Conservation (phyloP, 1,140 invertebrate genomes). For the Drosophila nikananu region DNA sequence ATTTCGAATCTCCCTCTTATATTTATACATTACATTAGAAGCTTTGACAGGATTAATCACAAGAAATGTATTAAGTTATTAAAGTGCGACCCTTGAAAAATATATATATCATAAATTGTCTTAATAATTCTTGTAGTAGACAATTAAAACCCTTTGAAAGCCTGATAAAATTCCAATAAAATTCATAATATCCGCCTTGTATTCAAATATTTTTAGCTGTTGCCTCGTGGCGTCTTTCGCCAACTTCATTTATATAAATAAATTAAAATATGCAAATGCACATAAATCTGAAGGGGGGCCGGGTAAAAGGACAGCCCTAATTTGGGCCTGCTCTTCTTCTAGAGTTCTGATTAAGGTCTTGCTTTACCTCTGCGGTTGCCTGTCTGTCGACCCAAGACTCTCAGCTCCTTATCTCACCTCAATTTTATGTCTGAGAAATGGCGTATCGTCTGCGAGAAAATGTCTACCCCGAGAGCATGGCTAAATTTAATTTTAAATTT, state of each 20-base stretch:
- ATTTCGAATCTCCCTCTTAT: no score
- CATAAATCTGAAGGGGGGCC: constrained; percentile 30
- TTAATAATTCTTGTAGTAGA: background rate
- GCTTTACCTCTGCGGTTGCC: constrained; percentile 20
- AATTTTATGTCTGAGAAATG: constrained; percentile 60
- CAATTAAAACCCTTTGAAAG: background rate
- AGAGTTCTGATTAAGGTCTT: constrained; percentile 35
- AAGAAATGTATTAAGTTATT: background rate
- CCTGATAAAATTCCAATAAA: constrained; percentile 2
- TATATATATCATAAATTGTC: background rate
- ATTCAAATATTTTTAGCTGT: constrained; percentile 11
- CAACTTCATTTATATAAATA: constrained; percentile 55
- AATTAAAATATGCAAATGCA: constrained; percentile 60
- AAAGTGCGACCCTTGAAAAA: background rate
- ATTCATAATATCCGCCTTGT: background rate
- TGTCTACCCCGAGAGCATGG: constrained; percentile 58
- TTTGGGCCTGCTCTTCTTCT: constrained; percentile 20
- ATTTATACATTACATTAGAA: background rate
- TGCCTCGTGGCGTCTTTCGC: background rate
- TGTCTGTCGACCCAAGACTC: constrained; percentile 6
- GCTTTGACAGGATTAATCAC: background rate
- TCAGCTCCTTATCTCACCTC: constrained; percentile 12
- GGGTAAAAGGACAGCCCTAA: constrained; percentile 22
- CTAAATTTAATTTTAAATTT: constrained; percentile 81
- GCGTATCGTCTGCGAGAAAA: constrained; percentile 60